Conservation (phyloP, 2,888 invertebrate genomes). For the Metallyticus violacea region DNA sequence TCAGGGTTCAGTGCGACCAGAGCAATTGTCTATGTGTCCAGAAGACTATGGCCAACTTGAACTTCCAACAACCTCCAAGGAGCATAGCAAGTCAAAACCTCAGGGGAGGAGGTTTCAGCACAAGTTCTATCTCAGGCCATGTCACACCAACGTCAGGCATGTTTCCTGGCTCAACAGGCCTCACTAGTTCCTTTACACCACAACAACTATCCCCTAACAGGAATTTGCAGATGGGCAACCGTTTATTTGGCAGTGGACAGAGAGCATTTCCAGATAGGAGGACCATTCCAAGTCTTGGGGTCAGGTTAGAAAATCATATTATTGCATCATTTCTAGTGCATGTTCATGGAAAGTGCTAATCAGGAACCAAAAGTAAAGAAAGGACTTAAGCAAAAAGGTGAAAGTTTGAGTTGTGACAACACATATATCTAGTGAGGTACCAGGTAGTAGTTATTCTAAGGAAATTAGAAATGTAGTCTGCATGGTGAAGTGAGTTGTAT, state of each 20-base stretch:
- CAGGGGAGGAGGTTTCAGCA: conserved; percentile 62
- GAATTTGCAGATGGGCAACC: conserved; percentile 53
- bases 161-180: conserved; percentile 53
- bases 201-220: conserved; percentile 45
- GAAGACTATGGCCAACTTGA: conserved; percentile 89
- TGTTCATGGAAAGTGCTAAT: conserved; percentile 37
- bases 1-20: not conserved
- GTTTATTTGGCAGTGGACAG: conserved; percentile 66
- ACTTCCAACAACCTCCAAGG: conserved; percentile 85
- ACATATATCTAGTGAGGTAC: not conserved
- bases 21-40: conserved; percentile 4
- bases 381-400: not conserved
- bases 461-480: not conserved
- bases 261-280: conserved; percentile 76
- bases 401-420: not conserved
- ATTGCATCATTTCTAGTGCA: conserved; percentile 39
- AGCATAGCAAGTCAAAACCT: conserved; percentile 75
- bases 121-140: conserved; percentile 69
- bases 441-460: not conserved
- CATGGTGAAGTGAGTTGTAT: not conserved
- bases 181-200: conserved; percentile 41
- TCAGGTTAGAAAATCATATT: conserved; percentile 10
- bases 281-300: conserved; percentile 56
- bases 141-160: conserved; percentile 69
- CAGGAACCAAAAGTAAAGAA: conserved; percentile 25